Conservation (phyloP, 2,888 invertebrate species). For the Seira sanloemensis region DNA sequence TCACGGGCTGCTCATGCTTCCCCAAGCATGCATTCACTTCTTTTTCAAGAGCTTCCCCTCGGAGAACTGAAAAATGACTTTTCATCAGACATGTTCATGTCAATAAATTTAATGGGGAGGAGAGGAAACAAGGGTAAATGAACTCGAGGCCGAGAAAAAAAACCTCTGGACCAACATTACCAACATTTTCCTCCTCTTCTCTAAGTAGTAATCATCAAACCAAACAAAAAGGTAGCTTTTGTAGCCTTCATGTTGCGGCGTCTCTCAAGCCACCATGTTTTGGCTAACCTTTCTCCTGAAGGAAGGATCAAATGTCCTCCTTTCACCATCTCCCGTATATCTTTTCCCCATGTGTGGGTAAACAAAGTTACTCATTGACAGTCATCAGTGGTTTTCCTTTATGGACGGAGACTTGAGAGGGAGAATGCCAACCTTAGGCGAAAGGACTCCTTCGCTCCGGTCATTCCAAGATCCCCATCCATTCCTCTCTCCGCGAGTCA, state of each 20-base stretch:
- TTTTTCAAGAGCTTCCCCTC: neutral
- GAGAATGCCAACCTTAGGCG: neutral
- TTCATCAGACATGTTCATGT: neutral
- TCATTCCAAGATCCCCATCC: neutral
- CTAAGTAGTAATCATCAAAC: conserved; percentile 9
- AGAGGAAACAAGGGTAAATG: conserved; percentile 1
- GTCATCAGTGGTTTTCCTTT: neutral
- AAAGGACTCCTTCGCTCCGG: no score
- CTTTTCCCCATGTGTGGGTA: neutral
- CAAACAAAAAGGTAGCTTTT: neutral
- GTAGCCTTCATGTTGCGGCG: neutral
- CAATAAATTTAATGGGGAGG: neutral
- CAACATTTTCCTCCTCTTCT: neutral
- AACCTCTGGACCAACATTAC: neutral
- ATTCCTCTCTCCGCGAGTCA: neutral
- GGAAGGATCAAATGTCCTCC: neutral
- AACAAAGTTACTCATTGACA: conserved; percentile 3
- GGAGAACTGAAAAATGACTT: neutral
- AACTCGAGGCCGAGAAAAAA: neutral
- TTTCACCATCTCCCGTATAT: neutral
- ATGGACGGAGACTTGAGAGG: no score
- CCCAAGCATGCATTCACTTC: neutral
- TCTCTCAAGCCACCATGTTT: neutral
- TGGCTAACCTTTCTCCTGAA: neutral
- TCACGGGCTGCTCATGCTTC: neutral